These are phyloP conservation scores for Dolichotis patagonum DNA, from an alignment of 2,113 vertebrate genomes.

Conservation along the genomic window DNA sequence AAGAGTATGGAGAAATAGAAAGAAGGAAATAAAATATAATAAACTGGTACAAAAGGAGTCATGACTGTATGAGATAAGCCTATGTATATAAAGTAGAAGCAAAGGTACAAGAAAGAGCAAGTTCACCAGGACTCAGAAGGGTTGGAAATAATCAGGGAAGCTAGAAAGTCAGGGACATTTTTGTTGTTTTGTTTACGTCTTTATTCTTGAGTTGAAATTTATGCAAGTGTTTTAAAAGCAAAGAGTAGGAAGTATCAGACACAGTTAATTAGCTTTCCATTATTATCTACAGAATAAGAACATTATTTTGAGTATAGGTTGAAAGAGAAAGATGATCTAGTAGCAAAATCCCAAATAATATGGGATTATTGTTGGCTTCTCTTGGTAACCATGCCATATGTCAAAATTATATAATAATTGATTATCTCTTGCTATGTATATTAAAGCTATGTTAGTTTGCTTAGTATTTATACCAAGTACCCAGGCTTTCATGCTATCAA, in stretches of 20 bases:
- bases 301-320: neutral
- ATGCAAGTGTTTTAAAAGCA: neutral
- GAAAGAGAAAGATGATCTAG: neutral
- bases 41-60: neutral
- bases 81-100: neutral
- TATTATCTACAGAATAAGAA: neutral
- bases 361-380: neutral
- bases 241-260: neutral
- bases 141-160: neutral
- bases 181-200: neutral
- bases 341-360: neutral
- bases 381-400: neutral
- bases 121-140: neutral
- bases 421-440: neutral
- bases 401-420: neutral
- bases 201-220: neutral
- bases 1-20: neutral
- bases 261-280: constrained; percentile 3
- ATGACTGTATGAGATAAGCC: neutral
- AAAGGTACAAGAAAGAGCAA: neutral
- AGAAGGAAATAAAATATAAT: neutral
- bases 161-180: neutral
- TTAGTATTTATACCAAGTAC: neutral
- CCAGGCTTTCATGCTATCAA: neutral
- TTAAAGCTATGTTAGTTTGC: neutral